Evolutionary conservation across 2,797 vertebrate species (phyloP).

Genomic region (Melanotaenia pygmaea): DNA sequence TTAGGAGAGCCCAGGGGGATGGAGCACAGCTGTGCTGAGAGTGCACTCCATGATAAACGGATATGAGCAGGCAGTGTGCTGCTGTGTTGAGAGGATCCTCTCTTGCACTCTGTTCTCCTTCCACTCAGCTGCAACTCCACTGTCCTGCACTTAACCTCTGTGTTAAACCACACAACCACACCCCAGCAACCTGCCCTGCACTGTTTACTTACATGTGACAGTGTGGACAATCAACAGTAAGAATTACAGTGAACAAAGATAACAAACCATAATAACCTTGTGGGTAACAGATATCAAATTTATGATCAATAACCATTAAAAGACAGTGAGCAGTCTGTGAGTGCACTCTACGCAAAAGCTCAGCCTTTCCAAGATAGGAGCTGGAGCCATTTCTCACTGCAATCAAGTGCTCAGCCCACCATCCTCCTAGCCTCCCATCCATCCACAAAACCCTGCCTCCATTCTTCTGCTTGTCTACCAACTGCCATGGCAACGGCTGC

Average conservation of each 20-base stretch:
- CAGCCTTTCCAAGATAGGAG: constrained; percentile 44
- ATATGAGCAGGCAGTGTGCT: constrained; percentile 81
- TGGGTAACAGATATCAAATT: constrained; percentile 53
- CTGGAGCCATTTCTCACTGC: constrained; percentile 49
- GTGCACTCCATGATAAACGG: constrained; percentile 84
- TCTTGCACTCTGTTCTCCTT: constrained; percentile 61
- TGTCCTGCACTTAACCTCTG: constrained; percentile 79
- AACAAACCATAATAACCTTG: constrained; percentile 61
- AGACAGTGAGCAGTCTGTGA: constrained; percentile 28
- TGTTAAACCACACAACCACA: constrained; percentile 70
- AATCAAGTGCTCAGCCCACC: constrained; percentile 62
- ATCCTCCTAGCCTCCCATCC: constrained; percentile 65
- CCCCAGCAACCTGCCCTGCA: constrained; percentile 52
- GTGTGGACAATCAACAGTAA: constrained; percentile 47
- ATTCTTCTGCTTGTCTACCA: constrained; percentile 77
- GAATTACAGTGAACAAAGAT: constrained; percentile 47
- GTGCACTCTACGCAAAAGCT: constrained; percentile 23
- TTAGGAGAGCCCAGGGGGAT: constrained; percentile 85
- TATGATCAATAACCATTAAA: constrained; percentile 67
- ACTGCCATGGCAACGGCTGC: constrained; percentile 88
- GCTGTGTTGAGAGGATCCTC: constrained; percentile 80
- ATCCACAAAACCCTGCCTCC: constrained; percentile 75
- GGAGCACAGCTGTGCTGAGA: constrained; percentile 85
- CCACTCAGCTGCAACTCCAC: constrained; percentile 58
- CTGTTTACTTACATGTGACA: constrained; percentile 71